Percentiles rank a stretch among this genome's conserved stretches.
These are phyloP conservation scores for Psylliodes chrysocephalus DNA, from an alignment of 2,888 invertebrate genomes.

Conservation along the genomic window DNA sequence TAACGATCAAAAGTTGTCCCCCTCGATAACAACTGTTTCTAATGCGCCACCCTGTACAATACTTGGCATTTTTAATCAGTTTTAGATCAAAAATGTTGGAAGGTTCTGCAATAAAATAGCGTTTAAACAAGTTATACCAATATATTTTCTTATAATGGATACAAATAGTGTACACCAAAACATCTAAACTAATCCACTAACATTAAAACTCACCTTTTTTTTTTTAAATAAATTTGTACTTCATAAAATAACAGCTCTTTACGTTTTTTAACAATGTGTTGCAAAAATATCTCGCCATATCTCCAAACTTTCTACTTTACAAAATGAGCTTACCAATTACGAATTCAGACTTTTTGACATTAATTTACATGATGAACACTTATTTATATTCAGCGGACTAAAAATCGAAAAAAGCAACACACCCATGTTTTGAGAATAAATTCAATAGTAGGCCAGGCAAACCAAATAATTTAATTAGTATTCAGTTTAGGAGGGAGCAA, in stretches of 20 bases:
- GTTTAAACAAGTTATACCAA: slow-evolving; percentile 55
- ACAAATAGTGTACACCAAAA: slow-evolving; percentile 63
- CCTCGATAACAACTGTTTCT: no score
- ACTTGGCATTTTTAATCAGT: no score
- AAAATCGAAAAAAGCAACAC: slow-evolving; percentile 20
- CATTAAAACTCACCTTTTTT: slow-evolving; percentile 54
- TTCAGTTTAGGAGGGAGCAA: not conserved
- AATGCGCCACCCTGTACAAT: no score
- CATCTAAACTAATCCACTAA: slow-evolving; percentile 60
- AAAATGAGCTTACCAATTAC: slow-evolving; percentile 55
- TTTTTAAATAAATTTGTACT: slow-evolving; percentile 59
- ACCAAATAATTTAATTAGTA: not conserved
- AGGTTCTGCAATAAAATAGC: no score
- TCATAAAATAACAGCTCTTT: slow-evolving; percentile 57
- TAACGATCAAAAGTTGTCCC: no score
- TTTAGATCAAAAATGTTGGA: no score
- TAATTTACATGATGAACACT: slow-evolving; percentile 42
- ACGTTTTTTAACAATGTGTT: slow-evolving; percentile 49
- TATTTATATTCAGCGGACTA: slow-evolving; percentile 16
- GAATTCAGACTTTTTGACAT: slow-evolving; percentile 56
- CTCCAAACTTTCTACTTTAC: slow-evolving; percentile 47
- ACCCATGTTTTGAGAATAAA: slow-evolving; percentile 12
- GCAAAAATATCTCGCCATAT: slow-evolving; percentile 50
- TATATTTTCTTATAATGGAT: slow-evolving; percentile 59
- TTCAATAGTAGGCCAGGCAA: not conserved